Evolutionary conservation across 1,140 invertebrate genomes (phyloP).

Genomic region (Caenorhabditis brenneri): DNA sequence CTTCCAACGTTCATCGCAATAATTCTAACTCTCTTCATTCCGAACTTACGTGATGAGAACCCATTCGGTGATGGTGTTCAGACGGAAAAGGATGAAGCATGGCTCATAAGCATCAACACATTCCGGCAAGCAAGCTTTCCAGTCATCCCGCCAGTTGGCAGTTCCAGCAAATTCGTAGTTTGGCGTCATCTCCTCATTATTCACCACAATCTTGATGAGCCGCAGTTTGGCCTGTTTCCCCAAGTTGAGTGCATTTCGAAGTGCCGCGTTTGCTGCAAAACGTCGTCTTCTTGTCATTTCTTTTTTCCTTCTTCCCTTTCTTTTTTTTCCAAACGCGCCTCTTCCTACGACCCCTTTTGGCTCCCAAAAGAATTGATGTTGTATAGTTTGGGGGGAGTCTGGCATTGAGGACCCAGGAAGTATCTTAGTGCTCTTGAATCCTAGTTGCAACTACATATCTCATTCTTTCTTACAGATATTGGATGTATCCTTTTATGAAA

Average conservation of each 20-base stretch:
- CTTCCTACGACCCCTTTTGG: neutral
- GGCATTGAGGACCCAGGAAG: neutral
- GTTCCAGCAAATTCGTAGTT: slow-evolving; percentile 77
- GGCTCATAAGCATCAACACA: slow-evolving; percentile 85
- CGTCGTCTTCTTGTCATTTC: slow-evolving; percentile 26
- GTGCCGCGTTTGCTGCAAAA: slow-evolving; percentile 66
- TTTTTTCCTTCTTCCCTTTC: neutral
- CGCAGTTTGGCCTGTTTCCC: slow-evolving; percentile 70
- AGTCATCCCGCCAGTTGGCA: slow-evolving; percentile 81
- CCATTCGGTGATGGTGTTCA: slow-evolving; percentile 87
- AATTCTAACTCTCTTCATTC: too few relatives aligned
- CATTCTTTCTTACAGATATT: neutral
- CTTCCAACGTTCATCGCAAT: neutral
- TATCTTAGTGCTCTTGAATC: neutral
- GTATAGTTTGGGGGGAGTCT: slow-evolving; percentile 14
- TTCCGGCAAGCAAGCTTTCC: slow-evolving; percentile 77
- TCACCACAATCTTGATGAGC: slow-evolving; percentile 68
- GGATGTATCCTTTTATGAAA: neutral
- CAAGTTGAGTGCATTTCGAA: slow-evolving; percentile 66
- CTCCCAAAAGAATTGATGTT: slow-evolving; percentile 19
- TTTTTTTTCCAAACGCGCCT: neutral
- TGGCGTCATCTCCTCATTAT: slow-evolving; percentile 78
- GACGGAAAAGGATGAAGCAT: slow-evolving; percentile 88
- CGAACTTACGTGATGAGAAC: slow-evolving; percentile 91
- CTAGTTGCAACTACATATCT: neutral